phyloP scores from a whole-genome alignment of 2,888 invertebrate genomes.

The Rhodophaea formosa region DNA sequence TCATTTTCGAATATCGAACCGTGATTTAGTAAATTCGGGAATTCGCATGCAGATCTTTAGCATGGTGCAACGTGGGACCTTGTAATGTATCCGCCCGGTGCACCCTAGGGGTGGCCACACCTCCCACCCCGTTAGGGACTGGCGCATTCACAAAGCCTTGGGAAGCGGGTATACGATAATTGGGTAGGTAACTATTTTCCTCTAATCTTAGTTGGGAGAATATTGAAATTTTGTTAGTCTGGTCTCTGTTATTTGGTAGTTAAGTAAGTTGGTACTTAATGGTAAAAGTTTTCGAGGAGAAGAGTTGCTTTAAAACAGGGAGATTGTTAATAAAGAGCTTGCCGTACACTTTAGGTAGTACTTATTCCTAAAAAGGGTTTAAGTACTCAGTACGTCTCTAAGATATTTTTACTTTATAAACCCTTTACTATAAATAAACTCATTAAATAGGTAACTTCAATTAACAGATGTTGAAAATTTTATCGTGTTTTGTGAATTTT shows the following conservation, averaged over 20 bases:
- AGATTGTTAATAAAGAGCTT: too few species aligned
- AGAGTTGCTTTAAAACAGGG: too few species aligned
- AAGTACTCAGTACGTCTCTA: background rate
- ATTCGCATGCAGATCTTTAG: slow-evolving; percentile 71
- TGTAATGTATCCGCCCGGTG: slow-evolving; percentile 47
- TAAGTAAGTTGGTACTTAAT: background rate
- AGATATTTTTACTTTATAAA: background rate
- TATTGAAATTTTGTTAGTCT: slow-evolving; percentile 1
- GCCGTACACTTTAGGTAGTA: too few species aligned
- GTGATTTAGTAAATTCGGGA: slow-evolving; percentile 63
- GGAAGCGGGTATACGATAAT: slow-evolving; percentile 49
- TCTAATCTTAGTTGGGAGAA: background rate
- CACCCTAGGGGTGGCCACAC: slow-evolving; percentile 37
- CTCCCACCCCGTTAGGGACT: slow-evolving; percentile 31
- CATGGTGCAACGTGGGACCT: slow-evolving; percentile 51
- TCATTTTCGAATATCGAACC: slow-evolving; percentile 57
- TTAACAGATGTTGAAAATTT: background rate
- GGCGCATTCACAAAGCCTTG: slow-evolving; percentile 38
- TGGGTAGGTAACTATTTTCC: slow-evolving; percentile 44
- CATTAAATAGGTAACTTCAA: background rate
- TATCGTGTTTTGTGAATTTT: background rate
- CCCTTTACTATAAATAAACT: background rate
- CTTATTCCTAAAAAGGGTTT: too few species aligned
- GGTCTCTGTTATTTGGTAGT: background rate
- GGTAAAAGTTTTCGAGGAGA: background rate